Conservation (phyloP, 2,888 invertebrate species). For the Electrophaes corylata region DNA sequence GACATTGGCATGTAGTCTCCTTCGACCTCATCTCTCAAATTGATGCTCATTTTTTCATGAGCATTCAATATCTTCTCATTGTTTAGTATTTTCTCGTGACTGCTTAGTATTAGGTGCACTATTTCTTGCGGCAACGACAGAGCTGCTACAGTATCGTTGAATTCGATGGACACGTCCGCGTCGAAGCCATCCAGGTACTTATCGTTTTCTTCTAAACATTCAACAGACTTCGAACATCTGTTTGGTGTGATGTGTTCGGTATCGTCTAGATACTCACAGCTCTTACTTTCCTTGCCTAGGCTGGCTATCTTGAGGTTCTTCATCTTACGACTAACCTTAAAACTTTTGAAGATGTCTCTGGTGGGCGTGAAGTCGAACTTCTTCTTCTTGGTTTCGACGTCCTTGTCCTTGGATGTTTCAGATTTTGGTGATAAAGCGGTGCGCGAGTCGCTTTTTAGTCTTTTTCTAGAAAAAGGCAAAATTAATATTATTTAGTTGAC, state of each 20-base stretch:
- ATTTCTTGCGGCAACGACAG: slow-evolving; percentile 70
- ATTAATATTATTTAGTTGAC: no score
- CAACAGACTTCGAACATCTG: slow-evolving; percentile 74
- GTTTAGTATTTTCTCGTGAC: slow-evolving; percentile 54
- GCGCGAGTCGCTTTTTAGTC: slow-evolving; percentile 80
- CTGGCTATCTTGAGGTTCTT: slow-evolving; percentile 64
- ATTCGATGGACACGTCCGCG: slow-evolving; percentile 63
- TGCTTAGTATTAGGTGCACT: slow-evolving; percentile 66
- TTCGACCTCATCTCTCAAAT: slow-evolving; percentile 54
- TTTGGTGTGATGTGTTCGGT: slow-evolving; percentile 57
- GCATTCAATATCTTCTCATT: slow-evolving; percentile 38
- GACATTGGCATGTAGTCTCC: slow-evolving; percentile 77
- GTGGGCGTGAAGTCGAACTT: slow-evolving; percentile 79
- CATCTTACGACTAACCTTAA: slow-evolving; percentile 74
- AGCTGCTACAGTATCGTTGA: slow-evolving; percentile 59
- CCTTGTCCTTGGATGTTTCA: slow-evolving; percentile 67
- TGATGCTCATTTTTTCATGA: slow-evolving; percentile 49
- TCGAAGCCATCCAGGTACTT: slow-evolving; percentile 57
- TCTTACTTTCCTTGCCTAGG: slow-evolving; percentile 66
- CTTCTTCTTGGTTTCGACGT: slow-evolving; percentile 76
- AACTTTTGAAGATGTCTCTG: slow-evolving; percentile 76
- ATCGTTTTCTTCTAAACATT: slow-evolving; percentile 62
- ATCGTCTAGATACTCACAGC: slow-evolving; percentile 77
- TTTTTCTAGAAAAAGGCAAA: slow-evolving; percentile 55
- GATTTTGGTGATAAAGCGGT: slow-evolving; percentile 65